These are phyloP conservation scores for Pseudolaguvia tuberculata DNA, from an alignment of 2,113 vertebrate genomes.

Conservation along the genomic window DNA sequence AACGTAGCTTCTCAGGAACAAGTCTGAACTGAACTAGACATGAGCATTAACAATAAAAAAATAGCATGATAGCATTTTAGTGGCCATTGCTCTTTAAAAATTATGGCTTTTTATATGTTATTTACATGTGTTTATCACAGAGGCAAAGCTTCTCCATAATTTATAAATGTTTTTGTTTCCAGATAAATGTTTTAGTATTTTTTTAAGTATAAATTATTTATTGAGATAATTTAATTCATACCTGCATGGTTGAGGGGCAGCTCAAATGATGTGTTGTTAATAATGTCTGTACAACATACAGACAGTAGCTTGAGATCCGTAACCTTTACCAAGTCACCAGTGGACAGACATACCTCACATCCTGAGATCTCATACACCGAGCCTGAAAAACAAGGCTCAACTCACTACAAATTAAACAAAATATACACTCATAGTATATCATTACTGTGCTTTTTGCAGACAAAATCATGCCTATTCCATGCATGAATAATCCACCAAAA, in stretches of 20 bases:
- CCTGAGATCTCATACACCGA: constrained; percentile 84
- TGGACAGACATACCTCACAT: constrained; percentile 82
- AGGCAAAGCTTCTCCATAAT: background rate
- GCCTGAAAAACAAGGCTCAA: constrained; percentile 60
- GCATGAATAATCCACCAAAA: background rate
- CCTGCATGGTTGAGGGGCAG: constrained; percentile 71
- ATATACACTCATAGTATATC: background rate
- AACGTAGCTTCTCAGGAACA: constrained; percentile 51
- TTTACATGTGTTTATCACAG: background rate
- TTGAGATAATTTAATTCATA: constrained; percentile 45
- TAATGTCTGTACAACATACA: constrained; percentile 65
- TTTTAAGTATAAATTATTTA: too few relatives aligned
- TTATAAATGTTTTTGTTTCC: background rate
- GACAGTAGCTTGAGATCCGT: constrained; percentile 62
- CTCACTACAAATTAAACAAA: background rate
- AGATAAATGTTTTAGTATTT: background rate
- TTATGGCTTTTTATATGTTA: too few relatives aligned
- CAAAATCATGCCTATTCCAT: background rate
- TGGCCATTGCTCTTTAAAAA: background rate
- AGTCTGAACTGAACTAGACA: constrained; percentile 72
- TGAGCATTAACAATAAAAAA: background rate
- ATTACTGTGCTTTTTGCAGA: background rate
- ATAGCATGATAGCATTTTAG: background rate
- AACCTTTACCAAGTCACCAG: constrained; percentile 83
- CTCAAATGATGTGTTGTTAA: constrained; percentile 63